Base-by-base conservation (phyloP, 1,140 invertebrate species). In the Drosophila ogumai region DNA sequence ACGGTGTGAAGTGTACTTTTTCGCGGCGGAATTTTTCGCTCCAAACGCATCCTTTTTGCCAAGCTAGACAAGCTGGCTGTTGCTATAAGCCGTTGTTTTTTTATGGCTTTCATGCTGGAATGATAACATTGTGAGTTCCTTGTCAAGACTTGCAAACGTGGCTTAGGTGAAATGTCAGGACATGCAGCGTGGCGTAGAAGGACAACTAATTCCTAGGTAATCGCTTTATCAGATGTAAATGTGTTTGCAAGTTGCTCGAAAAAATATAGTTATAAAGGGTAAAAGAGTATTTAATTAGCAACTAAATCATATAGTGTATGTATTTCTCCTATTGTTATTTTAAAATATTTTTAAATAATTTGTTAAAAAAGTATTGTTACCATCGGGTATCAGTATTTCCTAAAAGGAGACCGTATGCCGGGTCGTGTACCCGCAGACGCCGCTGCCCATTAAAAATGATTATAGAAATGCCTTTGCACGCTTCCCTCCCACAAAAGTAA, bases 81-180 rank as follows among this genome's bases (percentile, higher is more conserved):
- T 80, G 75, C 75, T 63, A 73, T 82, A 82, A 86, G 79, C 79
- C 79, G 54, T 63, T 87, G 86, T 75, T 87, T 52, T 87, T 87
- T 86, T 47, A 86, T 87, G 71, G 57, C 55, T 75, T 82, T 86
- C 54, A 75, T 63, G 82, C 56, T 57, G 66, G 79, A 79, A 78
- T 72, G 82, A 82, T 75, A 74, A 81, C 82, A 71, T 86, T 86
- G 86, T 86, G 82, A 82, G 63, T 85, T 82, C 85, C 87, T 86
- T 87, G 79, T 86, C 79, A 79, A 79, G 75, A 58, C 58, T 60
- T 44, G 61, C 55, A 61, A 76, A 86, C 82, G 79, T 79, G 82
- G 61, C 63, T 87, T 75, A 82, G 66, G 71, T 69, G 75, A 76
- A 75, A 82, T 69, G 63, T 55, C 49, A 34, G 17, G 31, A 13